These are phyloP conservation scores for Trachelus stipa DNA, from an alignment of 2,888 invertebrate species.

Conservation along the genomic window DNA sequence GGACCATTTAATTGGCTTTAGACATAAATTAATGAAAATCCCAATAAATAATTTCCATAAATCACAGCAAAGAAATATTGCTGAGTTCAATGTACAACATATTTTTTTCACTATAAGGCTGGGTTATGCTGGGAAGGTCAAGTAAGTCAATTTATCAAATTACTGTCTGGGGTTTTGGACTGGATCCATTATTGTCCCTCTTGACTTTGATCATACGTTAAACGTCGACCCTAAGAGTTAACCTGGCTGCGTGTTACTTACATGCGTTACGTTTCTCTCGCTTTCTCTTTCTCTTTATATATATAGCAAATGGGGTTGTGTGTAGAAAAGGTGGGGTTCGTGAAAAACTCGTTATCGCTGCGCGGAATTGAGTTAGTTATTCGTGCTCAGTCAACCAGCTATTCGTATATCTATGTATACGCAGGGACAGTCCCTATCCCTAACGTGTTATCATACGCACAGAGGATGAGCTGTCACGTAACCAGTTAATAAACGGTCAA, in stretches of 20 bases:
- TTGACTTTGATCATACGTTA: neutral
- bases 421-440: neutral
- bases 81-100: neutral
- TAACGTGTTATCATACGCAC: neutral
- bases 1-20: neutral
- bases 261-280: neutral
- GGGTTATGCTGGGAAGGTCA: neutral
- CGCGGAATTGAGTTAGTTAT: conserved; percentile 6
- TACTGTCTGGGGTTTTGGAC: neutral
- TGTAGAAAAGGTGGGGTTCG: neutral
- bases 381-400: neutral
- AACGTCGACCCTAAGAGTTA: neutral
- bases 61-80: neutral
- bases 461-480: neutral
- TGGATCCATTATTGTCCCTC: neutral
- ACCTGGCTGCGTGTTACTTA: neutral
- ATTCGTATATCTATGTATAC: neutral
- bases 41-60: neutral
- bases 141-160: neutral
- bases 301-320: too few species aligned
- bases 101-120: neutral
- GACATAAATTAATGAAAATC: neutral
- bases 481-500: neutral
- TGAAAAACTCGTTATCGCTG: conserved; percentile 12
- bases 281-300: too few species aligned